These are phyloP conservation scores for Melanotaenia parkinsoni DNA, from an alignment of 2,797 vertebrate genomes.

Conservation along the genomic window DNA sequence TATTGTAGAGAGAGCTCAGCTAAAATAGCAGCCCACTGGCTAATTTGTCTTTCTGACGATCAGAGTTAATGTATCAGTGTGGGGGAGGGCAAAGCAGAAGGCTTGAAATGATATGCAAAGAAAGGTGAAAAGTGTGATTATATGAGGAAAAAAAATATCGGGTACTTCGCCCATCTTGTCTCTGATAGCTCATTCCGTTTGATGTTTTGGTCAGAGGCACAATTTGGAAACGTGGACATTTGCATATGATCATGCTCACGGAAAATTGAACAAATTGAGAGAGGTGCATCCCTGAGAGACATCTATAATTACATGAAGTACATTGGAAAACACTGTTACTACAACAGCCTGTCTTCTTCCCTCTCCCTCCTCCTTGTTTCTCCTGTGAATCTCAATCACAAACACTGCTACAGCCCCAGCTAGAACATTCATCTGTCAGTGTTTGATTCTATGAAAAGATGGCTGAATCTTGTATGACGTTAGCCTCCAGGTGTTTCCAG, in stretches of 20 bases:
- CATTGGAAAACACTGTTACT: slow-evolving; percentile 51
- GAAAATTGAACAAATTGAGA: slow-evolving; percentile 50
- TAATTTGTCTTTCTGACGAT: slow-evolving; percentile 80
- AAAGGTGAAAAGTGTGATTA: slow-evolving; percentile 62
- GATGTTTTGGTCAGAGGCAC: slow-evolving; percentile 77
- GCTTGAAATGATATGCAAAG: slow-evolving; percentile 65
- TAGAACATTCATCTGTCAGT: slow-evolving; percentile 61
- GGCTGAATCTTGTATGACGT: slow-evolving; percentile 48
- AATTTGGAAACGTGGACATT: slow-evolving; percentile 56
- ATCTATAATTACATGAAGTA: slow-evolving; percentile 58
- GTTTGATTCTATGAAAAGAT: slow-evolving; percentile 59
- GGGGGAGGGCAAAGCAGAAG: slow-evolving; percentile 43
- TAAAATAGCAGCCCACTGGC: slow-evolving; percentile 76
- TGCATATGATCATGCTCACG: slow-evolving; percentile 51
- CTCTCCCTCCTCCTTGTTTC: slow-evolving; percentile 20
- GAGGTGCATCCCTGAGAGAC: slow-evolving; percentile 51
- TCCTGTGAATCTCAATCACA: slow-evolving; percentile 53
- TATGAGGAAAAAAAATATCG: slow-evolving; percentile 69
- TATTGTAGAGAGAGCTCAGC: slow-evolving; percentile 79
- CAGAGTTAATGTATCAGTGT: slow-evolving; percentile 59
- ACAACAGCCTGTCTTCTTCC: slow-evolving; percentile 33
- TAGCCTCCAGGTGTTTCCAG: slow-evolving; percentile 71
- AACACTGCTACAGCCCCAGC: slow-evolving; percentile 51
- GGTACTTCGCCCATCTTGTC: slow-evolving; percentile 56
- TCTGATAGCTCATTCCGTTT: slow-evolving; percentile 81